A percentile compares a stretch with the other conserved stretches of the same genome.
These are phyloP conservation scores for Phocoena sinus DNA, from an alignment of 2,113 vertebrate genomes.

Conservation along the genomic window DNA sequence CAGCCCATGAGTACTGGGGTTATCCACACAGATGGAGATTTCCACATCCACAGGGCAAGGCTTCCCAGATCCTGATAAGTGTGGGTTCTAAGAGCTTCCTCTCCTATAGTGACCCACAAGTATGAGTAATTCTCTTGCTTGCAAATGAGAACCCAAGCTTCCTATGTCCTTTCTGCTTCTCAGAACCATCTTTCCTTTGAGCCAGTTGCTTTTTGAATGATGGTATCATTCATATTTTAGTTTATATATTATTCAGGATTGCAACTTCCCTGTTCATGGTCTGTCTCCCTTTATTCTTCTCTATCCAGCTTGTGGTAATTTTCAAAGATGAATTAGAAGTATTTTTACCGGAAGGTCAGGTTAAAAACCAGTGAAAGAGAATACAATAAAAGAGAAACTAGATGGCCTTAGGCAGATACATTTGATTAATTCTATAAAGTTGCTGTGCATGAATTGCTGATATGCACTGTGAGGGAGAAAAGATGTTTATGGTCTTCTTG, in stretches of 20 bases:
- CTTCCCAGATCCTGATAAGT: not conserved
- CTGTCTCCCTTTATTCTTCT: not conserved
- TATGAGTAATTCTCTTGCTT: not conserved
- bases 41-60: not conserved
- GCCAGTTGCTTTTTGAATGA: not conserved
- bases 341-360: not conserved
- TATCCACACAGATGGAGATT: not conserved
- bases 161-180: not conserved
- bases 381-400: not conserved
- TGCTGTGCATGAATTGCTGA: not conserved
- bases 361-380: slow-evolving; percentile 2
- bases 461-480: not conserved
- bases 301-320: not conserved
- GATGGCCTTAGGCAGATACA: not conserved
- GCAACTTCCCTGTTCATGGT: not conserved
- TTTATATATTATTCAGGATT: not conserved
- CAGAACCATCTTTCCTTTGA: not conserved
- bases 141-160: not conserved
- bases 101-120: no score
- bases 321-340: not conserved
- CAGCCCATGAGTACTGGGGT: not conserved
- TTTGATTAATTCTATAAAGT: slow-evolving; percentile 15
- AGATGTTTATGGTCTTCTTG: not conserved
- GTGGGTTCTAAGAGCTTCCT: not conserved
- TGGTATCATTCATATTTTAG: not conserved